These are phyloP conservation scores for Petrolisthes cinctipes DNA, from an alignment of 2,888 invertebrate species.

Conservation along the genomic window DNA sequence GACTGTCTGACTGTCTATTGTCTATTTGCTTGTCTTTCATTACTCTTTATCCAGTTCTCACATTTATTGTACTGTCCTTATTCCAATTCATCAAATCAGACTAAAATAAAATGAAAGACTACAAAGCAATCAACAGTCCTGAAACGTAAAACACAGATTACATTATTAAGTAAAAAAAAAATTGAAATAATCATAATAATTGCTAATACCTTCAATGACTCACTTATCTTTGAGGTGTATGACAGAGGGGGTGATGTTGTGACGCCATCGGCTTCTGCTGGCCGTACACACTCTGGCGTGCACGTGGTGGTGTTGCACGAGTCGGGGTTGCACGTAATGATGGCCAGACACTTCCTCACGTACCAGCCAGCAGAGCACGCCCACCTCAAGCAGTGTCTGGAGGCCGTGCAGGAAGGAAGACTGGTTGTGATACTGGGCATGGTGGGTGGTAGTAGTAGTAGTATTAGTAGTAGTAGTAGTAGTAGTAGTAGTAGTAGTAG, in stretches of 20 bases:
- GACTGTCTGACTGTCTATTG: too few species aligned
- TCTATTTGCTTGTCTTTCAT: too few species aligned
- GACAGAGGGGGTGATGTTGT: background rate
- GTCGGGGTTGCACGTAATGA: conserved; percentile 23
- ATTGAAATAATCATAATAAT: background rate
- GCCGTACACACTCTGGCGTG: conserved; percentile 33
- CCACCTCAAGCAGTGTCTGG: conserved; percentile 5
- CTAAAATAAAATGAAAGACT: too few species aligned
- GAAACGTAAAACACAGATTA: too few species aligned
- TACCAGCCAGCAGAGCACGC: conserved; percentile 49
- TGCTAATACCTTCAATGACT: too few species aligned
- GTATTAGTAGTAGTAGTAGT: conserved; percentile 10
- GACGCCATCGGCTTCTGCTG: background rate
- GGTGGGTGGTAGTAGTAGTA: conserved; percentile 9
- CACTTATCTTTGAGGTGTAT: conserved; percentile 16
- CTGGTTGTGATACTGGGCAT: conserved; percentile 28
- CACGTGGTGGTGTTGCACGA: conserved; percentile 42
- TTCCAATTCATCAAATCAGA: too few species aligned
- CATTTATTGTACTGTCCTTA: too few species aligned
- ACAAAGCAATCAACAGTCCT: too few species aligned
- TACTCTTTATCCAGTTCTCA: background rate
- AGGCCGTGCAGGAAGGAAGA: conserved; percentile 33
- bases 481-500: conserved; percentile 17
- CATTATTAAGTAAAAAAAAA: too few species aligned
- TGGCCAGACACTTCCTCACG: conserved; percentile 42